phyloP scores from a whole-genome alignment of 1,140 invertebrate genomes.

The Drosophila orena region DNA sequence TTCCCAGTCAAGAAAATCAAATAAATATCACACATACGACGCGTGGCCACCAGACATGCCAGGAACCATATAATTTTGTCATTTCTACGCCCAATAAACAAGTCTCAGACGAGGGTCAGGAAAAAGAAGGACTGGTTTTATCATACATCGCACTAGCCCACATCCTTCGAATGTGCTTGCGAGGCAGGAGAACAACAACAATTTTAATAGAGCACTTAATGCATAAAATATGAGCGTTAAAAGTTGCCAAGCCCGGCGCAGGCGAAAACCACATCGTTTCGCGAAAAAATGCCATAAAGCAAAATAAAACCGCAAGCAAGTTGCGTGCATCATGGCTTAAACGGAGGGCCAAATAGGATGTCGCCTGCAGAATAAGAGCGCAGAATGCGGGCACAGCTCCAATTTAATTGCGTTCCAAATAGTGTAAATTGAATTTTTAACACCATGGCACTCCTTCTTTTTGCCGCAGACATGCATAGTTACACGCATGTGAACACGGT shows the following conservation, averaged over 20 bases:
- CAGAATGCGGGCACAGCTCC: constrained; percentile 21
- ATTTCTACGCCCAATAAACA: constrained; percentile 53
- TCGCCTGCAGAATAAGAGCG: not conserved
- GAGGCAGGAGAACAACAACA: constrained; percentile 33
- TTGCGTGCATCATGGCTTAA: constrained; percentile 55
- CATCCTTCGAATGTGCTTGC: constrained; percentile 9
- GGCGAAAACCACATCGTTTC: constrained; percentile 11
- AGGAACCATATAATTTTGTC: constrained; percentile 62
- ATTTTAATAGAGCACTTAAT: constrained; percentile 78
- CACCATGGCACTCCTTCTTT: constrained; percentile 42
- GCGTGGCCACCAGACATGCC: constrained; percentile 37
- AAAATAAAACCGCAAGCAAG: constrained; percentile 25
- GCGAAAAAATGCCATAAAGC: constrained; percentile 36
- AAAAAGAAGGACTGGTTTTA: constrained; percentile 7
- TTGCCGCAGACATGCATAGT: constrained; percentile 60
- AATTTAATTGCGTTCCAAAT: constrained; percentile 79
- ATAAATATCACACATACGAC: constrained; percentile 67
- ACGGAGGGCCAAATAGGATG: constrained; percentile 2
- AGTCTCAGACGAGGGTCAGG: constrained; percentile 29
- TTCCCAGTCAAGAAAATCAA: constrained; percentile 8
- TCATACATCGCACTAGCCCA: not conserved
- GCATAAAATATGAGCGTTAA: constrained; percentile 71
- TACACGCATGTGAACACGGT: constrained; percentile 72
- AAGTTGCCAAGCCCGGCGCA: constrained; percentile 29
- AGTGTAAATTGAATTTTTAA: constrained; percentile 82